Conservation (phyloP, 1,140 invertebrate genomes). For the Cryptotermes secundus region DNA sequence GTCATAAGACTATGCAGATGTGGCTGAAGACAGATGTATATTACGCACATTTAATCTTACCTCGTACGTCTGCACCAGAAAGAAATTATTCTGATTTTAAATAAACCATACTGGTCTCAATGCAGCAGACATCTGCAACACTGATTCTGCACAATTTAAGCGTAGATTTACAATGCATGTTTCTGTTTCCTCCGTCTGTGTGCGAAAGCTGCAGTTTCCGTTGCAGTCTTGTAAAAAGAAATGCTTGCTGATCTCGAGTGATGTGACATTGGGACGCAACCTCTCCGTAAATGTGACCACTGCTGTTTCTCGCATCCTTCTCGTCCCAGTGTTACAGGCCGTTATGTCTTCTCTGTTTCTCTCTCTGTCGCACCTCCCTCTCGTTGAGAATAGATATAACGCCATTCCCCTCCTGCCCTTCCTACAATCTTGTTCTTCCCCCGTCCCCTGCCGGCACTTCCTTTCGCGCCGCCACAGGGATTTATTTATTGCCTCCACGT, state of each 20-base stretch:
- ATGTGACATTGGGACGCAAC: not conserved
- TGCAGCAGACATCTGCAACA: too few relatives aligned
- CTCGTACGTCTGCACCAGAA: too few relatives aligned
- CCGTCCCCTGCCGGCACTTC: conserved; percentile 15
- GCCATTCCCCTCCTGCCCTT: not conserved
- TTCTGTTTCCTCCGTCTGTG: too few relatives aligned
- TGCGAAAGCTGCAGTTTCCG: too few relatives aligned
- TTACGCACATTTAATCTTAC: too few relatives aligned
- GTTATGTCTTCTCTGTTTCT: conserved; percentile 4
- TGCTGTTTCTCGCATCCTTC: not conserved
- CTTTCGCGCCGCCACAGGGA: not conserved
- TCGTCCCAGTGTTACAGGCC: not conserved
- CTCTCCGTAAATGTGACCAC: not conserved
- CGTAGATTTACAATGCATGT: too few relatives aligned
- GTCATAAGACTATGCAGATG: too few relatives aligned
- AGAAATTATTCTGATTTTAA: too few relatives aligned
- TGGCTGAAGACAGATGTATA: too few relatives aligned
- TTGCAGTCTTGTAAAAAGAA: too few relatives aligned
- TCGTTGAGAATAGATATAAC: not conserved
- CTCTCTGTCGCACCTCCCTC: not conserved
- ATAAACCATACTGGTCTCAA: too few relatives aligned
- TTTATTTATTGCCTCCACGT: conserved; percentile 30
- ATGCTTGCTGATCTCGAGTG: not conserved
- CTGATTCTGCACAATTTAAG: too few relatives aligned
- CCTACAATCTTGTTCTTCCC: not conserved